A percentile compares a stretch with the other conserved stretches of the same genome.
These are phyloP conservation scores for Coenobita brevimanus DNA, from an alignment of 1,140 invertebrate species.

Conservation along the genomic window DNA sequence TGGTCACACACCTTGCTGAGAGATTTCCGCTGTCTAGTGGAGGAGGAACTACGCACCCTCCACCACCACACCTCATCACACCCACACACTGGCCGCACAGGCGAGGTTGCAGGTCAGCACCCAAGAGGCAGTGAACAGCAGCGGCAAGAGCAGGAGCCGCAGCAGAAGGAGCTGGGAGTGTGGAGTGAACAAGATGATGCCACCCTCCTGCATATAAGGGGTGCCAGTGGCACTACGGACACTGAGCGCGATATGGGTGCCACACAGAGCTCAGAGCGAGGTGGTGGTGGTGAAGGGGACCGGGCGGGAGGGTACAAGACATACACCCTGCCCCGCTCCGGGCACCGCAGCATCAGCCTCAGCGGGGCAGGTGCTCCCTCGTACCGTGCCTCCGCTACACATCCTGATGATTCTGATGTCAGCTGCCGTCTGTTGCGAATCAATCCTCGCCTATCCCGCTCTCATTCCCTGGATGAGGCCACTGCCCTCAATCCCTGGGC, in stretches of 20 bases:
- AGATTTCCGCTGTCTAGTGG: constrained; percentile 42
- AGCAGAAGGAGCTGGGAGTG: not conserved
- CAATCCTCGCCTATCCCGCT: constrained; percentile 63
- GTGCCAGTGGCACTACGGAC: not conserved
- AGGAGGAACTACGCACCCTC: constrained; percentile 46
- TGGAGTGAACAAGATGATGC: not conserved
- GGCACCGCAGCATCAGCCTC: constrained; percentile 57
- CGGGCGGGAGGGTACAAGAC: constrained; percentile 33
- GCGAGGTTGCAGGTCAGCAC: not conserved
- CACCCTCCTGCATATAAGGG: too few species aligned
- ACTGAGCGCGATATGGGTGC: constrained; percentile 11
- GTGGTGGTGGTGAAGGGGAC: constrained; percentile 18
- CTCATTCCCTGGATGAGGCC: constrained; percentile 64
- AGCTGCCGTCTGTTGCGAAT: constrained; percentile 59
- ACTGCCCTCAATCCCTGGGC: constrained; percentile 48
- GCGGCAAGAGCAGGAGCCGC: not conserved
- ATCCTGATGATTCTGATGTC: constrained; percentile 59
- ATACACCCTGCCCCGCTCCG: constrained; percentile 52
- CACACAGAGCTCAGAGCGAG: constrained; percentile 31
- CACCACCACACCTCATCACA: not conserved
- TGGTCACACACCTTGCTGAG: constrained; percentile 57
- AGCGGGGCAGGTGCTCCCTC: constrained; percentile 35
- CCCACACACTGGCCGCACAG: not conserved
- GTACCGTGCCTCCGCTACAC: constrained; percentile 38
- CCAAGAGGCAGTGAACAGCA: not conserved